A percentile compares a stretch with the other conserved stretches of the same genome.
These are phyloP conservation scores for Cheumatopsyche charites DNA, from an alignment of 1,140 invertebrate genomes.

Conservation along the genomic window DNA sequence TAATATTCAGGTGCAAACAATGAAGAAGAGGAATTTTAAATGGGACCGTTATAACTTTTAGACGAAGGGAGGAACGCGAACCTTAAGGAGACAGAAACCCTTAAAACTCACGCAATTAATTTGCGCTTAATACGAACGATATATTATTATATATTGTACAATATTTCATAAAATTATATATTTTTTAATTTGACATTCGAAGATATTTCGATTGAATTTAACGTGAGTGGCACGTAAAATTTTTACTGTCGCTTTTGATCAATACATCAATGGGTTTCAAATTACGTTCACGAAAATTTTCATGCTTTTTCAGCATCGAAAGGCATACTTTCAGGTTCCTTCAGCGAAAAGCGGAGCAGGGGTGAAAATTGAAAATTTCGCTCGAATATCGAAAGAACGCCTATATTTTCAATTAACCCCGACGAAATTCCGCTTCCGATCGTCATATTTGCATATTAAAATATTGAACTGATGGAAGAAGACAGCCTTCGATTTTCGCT, in stretches of 20 bases:
- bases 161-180: too few species aligned
- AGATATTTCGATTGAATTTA: too few species aligned
- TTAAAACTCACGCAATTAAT: constrained; percentile 25
- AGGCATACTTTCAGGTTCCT: neutral
- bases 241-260: too few species aligned
- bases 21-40: constrained; percentile 34
- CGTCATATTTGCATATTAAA: too few species aligned
- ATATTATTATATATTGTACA: too few species aligned
- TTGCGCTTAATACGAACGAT: neutral
- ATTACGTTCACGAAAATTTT: too few species aligned
- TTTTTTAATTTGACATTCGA: too few species aligned
- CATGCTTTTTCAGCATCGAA: neutral
- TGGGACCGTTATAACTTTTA: neutral
- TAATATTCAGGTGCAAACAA: constrained; percentile 42
- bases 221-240: too few species aligned
- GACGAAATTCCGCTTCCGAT: too few species aligned
- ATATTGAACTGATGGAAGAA: too few species aligned
- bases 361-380: constrained; percentile 2
- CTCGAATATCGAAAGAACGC: neutral
- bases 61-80: neutral
- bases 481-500: too few species aligned
- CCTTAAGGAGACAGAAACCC: neutral
- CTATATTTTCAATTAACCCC: neutral
- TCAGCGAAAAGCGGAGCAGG: neutral
- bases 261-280: too few species aligned